A percentile compares a stretch with the other conserved stretches of the same genome.
Evolutionary conservation across 2,888 invertebrate genomes (phyloP).

Genomic region (Venustoraphidia nigricollis): DNA sequence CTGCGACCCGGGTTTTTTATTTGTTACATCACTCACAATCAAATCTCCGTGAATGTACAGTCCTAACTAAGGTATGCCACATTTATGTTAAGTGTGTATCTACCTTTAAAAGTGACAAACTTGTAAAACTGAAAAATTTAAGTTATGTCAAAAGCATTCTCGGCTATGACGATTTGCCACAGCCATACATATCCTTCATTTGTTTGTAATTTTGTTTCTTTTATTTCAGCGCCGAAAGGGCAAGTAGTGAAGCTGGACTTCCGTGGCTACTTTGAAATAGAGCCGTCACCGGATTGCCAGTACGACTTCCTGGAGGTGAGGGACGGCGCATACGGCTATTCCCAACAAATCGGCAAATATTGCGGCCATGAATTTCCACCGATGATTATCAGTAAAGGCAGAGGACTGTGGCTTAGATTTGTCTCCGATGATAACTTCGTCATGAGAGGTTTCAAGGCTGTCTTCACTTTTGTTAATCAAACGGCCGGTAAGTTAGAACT

Average conservation of each 20-base stretch:
- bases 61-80: no score
- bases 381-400: constrained; percentile 52
- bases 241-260: constrained; percentile 61
- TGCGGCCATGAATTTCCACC: constrained; percentile 61
- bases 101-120: no score
- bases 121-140: no score
- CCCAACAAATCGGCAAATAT: constrained; percentile 44
- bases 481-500: no score
- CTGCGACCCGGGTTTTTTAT: no score
- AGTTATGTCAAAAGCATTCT: no score
- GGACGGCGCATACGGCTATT: constrained; percentile 67
- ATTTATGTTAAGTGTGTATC: no score
- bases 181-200: no score
- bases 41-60: no score
- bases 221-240: constrained; percentile 37
- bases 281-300: constrained; percentile 48
- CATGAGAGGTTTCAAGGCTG: constrained; percentile 61
- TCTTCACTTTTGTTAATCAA: constrained; percentile 29
- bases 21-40: no score
- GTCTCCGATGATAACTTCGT: constrained; percentile 69
- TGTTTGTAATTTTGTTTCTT: constrained; percentile 6
- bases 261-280: constrained; percentile 62
- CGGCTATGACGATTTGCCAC: no score
- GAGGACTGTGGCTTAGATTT: constrained; percentile 66
- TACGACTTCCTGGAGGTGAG: constrained; percentile 72